A percentile compares a stretch with the other conserved stretches of the same genome.
Conservation (phyloP, 1,140 invertebrate species). For the Orussus abietinus region DNA sequence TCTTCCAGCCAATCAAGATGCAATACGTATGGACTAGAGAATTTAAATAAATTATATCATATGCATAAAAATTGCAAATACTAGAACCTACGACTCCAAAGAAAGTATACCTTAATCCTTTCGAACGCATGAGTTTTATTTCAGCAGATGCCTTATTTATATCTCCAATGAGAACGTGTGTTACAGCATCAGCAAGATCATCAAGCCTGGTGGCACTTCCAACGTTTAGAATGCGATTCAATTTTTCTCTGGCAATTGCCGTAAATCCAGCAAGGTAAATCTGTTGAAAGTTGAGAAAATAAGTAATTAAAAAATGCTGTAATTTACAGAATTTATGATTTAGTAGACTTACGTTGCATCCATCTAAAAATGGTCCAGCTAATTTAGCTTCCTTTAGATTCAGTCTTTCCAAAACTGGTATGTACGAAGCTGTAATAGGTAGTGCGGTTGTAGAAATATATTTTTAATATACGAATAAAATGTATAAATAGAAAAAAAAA, state of each 20-base stretch:
- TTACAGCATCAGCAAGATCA: constrained; percentile 69
- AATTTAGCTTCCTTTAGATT: constrained; percentile 64
- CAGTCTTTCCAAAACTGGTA: constrained; percentile 54
- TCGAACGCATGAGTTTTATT: constrained; percentile 46
- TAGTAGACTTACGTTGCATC: constrained; percentile 67
- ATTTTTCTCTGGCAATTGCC: constrained; percentile 64
- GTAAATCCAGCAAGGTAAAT: constrained; percentile 67
- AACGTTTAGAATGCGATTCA: constrained; percentile 72
- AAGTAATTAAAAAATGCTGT: constrained; percentile 6
- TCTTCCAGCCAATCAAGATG: constrained; percentile 69
- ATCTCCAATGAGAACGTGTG: constrained; percentile 75
- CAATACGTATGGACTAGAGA: constrained; percentile 63
- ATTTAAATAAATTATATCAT: constrained; percentile 15
- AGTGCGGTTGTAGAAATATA: constrained; percentile 46
- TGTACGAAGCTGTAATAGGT: constrained; percentile 50
- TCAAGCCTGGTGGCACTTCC: constrained; percentile 78
- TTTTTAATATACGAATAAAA: constrained; percentile 47
- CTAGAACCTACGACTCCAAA: constrained; percentile 6
- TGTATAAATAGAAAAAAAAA: background rate
- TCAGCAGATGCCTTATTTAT: constrained; percentile 45
- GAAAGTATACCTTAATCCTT: constrained; percentile 37
- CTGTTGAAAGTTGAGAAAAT: constrained; percentile 33
- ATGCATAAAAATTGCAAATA: constrained; percentile 3
- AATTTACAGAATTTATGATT: constrained; percentile 16
- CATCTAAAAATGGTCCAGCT: constrained; percentile 77